These are phyloP conservation scores for Furcula furcula DNA, from an alignment of 2,888 invertebrate genomes.

Conservation along the genomic window DNA sequence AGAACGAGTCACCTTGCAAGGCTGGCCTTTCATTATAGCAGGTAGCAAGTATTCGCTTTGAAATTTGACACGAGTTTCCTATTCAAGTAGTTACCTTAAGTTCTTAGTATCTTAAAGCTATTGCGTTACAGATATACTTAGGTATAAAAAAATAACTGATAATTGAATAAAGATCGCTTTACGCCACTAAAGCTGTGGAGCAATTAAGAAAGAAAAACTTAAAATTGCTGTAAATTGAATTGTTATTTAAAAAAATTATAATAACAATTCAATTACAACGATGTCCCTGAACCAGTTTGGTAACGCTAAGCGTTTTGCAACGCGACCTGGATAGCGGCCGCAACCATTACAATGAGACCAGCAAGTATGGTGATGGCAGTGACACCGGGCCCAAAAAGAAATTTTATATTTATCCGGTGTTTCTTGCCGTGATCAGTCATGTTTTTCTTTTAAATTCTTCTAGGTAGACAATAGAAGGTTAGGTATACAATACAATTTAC, in stretches of 20 bases:
- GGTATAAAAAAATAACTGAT: too few species aligned
- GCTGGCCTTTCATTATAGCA: too few species aligned
- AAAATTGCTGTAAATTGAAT: slow-evolving; percentile 22
- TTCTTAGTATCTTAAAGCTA: too few species aligned
- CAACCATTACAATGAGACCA: slow-evolving; percentile 31
- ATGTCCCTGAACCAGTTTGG: slow-evolving; percentile 73
- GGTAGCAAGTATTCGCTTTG: too few species aligned
- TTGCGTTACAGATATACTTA: too few species aligned
- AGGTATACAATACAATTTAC: too few species aligned
- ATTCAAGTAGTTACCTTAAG: too few species aligned
- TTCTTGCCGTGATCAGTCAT: slow-evolving; percentile 24
- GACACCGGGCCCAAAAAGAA: neutral
- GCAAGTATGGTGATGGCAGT: slow-evolving; percentile 1
- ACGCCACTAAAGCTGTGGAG: neutral
- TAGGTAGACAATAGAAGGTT: too few species aligned
- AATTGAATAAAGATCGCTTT: neutral
- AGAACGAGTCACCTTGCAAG: neutral
- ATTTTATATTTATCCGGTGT: slow-evolving; percentile 5
- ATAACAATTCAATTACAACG: slow-evolving; percentile 62
- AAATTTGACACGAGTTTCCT: too few species aligned
- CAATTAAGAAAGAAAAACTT: slow-evolving; percentile 6
- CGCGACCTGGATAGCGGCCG: slow-evolving; percentile 62
- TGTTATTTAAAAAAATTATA: slow-evolving; percentile 40
- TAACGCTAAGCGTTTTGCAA: slow-evolving; percentile 63
- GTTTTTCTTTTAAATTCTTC: too few species aligned